These are phyloP conservation scores for Ctenochaetus hawaiiensis DNA, from an alignment of 2,797 vertebrate genomes.

Conservation along the genomic window DNA sequence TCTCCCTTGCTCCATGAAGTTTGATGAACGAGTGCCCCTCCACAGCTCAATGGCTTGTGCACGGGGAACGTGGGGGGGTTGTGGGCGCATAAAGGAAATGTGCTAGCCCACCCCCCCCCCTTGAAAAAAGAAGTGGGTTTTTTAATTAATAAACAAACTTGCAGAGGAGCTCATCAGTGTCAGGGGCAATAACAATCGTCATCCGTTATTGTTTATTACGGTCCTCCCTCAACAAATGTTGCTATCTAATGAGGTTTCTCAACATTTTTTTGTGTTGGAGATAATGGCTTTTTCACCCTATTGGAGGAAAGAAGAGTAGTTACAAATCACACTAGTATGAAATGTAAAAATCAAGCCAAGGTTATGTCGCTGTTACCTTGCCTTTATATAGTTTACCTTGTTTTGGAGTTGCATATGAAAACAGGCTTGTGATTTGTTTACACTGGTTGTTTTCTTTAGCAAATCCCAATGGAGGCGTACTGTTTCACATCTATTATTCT, in stretches of 20 bases:
- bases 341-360: slow-evolving; percentile 66
- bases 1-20: slow-evolving; percentile 97
- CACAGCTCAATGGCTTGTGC: slow-evolving; percentile 96
- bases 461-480: slow-evolving; percentile 82
- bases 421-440: slow-evolving; percentile 81
- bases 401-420: slow-evolving; percentile 76
- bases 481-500: slow-evolving; percentile 78
- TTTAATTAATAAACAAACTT: slow-evolving; percentile 99
- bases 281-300: slow-evolving; percentile 97
- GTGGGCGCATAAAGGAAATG: slow-evolving; percentile 65
- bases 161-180: slow-evolving; percentile 99
- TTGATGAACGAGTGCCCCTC: slow-evolving; percentile 99
- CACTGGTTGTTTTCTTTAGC: slow-evolving; percentile 81
- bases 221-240: slow-evolving; percentile 98
- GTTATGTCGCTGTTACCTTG: slow-evolving; percentile 65
- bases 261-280: slow-evolving; percentile 90
- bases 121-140: slow-evolving; percentile 84
- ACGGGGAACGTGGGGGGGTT: slow-evolving; percentile 59
- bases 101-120: slow-evolving; percentile 45
- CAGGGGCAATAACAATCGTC: slow-evolving; percentile 97
- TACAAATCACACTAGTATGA: slow-evolving; percentile 89
- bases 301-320: slow-evolving; percentile 75
- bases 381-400: slow-evolving; percentile 72
- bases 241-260: slow-evolving; percentile 99
- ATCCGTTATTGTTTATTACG: slow-evolving; percentile 99